Evolutionary conservation across 2,888 invertebrate genomes (phyloP).

Genomic region (Morpho helenor): DNA sequence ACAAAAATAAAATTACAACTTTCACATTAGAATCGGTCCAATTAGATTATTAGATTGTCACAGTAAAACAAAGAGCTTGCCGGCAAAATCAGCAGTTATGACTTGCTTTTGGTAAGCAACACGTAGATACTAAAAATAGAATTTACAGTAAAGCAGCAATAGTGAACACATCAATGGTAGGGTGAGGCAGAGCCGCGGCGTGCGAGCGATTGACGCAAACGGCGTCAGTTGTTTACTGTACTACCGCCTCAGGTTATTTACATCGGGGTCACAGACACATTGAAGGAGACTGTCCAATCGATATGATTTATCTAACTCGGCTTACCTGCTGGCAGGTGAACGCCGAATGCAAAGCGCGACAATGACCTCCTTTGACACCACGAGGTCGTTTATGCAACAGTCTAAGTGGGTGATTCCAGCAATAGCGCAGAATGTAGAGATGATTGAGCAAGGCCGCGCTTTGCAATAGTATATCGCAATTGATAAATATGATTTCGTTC

Average conservation of each 20-base stretch:
- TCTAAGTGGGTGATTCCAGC: conserved; percentile 59
- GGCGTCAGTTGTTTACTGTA: conserved; percentile 72
- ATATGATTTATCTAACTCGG: conserved; percentile 63
- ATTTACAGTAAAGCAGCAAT: conserved; percentile 8
- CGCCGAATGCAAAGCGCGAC: conserved; percentile 55
- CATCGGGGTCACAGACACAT: conserved; percentile 78
- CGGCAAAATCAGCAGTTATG: neutral
- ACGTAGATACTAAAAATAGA: conserved; percentile 13
- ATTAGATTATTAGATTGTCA: too few species aligned
- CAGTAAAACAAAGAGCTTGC: neutral
- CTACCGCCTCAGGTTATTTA: conserved; percentile 74
- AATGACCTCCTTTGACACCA: conserved; percentile 72
- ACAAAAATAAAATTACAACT: too few species aligned
- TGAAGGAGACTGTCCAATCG: conserved; percentile 70
- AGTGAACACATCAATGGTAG: conserved; percentile 34
- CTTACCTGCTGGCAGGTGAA: conserved; percentile 36
- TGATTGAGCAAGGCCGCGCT: conserved; percentile 57
- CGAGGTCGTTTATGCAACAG: conserved; percentile 72
- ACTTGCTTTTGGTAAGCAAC: neutral
- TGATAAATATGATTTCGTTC: conserved; percentile 25
- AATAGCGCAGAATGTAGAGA: conserved; percentile 49
- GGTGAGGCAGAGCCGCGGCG: conserved; percentile 34
- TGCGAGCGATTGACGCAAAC: conserved; percentile 69
- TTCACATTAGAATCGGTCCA: too few species aligned
- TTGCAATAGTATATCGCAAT: conserved; percentile 33